phyloP scores from a whole-genome alignment of 2,113 vertebrate genomes.

The Labrus mixtus region DNA sequence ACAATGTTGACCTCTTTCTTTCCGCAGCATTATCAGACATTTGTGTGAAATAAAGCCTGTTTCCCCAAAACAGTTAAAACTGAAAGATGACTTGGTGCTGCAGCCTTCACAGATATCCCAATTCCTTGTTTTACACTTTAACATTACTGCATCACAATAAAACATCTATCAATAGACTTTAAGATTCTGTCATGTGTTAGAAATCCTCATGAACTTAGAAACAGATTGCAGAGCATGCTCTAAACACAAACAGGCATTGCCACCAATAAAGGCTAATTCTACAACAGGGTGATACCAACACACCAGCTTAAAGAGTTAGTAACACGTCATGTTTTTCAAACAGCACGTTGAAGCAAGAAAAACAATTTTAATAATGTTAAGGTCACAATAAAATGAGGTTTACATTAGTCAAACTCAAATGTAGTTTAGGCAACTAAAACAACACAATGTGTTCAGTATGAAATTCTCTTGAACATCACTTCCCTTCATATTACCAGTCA shows the following conservation, averaged over 20 bases:
- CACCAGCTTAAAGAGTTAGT: conserved; percentile 9
- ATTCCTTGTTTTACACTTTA: conserved; percentile 11
- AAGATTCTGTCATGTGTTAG: background rate
- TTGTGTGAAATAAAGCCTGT: conserved; percentile 9
- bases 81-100: background rate
- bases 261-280: background rate
- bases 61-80: conserved; percentile 8
- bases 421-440: conserved; percentile 1
- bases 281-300: conserved; percentile 3
- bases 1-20: background rate
- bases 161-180: conserved; percentile 12
- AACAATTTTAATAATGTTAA: background rate
- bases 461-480: background rate
- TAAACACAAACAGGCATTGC: conserved; percentile 2
- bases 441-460: background rate
- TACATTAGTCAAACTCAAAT: background rate
- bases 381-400: background rate
- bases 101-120: background rate
- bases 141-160: conserved; percentile 1
- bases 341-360: background rate
- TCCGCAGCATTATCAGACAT: conserved; percentile 13
- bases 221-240: background rate
- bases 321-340: background rate
- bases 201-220: background rate
- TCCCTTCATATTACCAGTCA: background rate